phyloP scores from a whole-genome alignment of 2,888 invertebrate genomes.

The Pheosia gnoma region DNA sequence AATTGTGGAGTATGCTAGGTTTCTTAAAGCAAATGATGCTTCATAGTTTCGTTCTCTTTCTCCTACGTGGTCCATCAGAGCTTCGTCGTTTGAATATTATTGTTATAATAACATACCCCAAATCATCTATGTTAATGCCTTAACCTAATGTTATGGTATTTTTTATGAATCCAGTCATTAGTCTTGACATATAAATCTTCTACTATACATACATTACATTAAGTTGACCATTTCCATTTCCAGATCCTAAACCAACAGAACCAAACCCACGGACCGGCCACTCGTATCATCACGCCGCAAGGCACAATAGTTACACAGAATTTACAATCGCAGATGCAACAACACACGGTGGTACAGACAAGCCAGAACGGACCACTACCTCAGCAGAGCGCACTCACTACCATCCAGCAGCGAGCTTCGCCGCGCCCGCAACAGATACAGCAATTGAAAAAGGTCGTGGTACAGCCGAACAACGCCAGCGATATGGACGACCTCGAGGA shows the following conservation, averaged over 20 bases:
- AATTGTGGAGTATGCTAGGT: too few relatives aligned
- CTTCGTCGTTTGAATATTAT: too few relatives aligned
- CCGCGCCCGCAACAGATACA: slow-evolving; percentile 48
- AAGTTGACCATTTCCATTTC: slow-evolving; percentile 17
- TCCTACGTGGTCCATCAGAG: too few relatives aligned
- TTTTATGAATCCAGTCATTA: too few relatives aligned
- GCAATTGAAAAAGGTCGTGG: slow-evolving; percentile 70
- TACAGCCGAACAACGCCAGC: slow-evolving; percentile 74
- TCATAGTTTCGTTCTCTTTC: too few relatives aligned
- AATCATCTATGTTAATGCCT: too few relatives aligned
- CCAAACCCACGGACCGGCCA: slow-evolving; percentile 47
- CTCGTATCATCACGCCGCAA: slow-evolving; percentile 73
- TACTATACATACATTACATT: neutral
- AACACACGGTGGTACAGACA: slow-evolving; percentile 53
- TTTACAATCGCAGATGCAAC: slow-evolving; percentile 54
- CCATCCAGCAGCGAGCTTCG: slow-evolving; percentile 56
- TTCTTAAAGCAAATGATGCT: too few relatives aligned
- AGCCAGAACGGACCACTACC: slow-evolving; percentile 65
- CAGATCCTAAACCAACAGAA: slow-evolving; percentile 68
- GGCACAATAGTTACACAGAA: slow-evolving; percentile 75
- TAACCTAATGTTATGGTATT: too few relatives aligned
- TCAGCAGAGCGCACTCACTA: slow-evolving; percentile 54
- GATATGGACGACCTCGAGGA: slow-evolving; percentile 82
- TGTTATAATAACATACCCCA: too few relatives aligned
- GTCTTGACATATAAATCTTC: neutral